A percentile compares a stretch with the other conserved stretches of the same genome.
Conservation (phyloP, 2,888 invertebrate genomes). For the Stegophylla sp. region DNA sequence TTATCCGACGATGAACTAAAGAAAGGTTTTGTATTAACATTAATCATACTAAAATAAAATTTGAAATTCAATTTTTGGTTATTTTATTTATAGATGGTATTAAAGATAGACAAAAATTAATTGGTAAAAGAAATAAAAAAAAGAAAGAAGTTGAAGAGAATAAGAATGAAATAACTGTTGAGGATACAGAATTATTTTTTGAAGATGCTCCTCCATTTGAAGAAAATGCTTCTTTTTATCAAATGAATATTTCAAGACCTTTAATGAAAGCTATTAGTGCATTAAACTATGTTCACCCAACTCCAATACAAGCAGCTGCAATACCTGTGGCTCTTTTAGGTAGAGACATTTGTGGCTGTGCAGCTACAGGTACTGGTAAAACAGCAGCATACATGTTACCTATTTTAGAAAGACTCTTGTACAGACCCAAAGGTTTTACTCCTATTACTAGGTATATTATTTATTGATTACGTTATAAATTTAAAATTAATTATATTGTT, state of each 20-base stretch:
- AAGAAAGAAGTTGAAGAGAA: conserved; percentile 67
- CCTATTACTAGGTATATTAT: conserved; percentile 64
- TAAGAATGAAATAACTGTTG: conserved; percentile 66
- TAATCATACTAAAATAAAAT: not conserved
- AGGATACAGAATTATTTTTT: conserved; percentile 66
- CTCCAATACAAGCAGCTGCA: conserved; percentile 94
- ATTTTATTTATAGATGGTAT: conserved; percentile 69
- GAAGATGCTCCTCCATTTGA: conserved; percentile 74
- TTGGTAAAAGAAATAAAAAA: conserved; percentile 66
- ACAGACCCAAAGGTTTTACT: conserved; percentile 75
- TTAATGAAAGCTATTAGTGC: conserved; percentile 87
- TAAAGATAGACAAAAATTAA: conserved; percentile 73
- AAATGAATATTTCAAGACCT: conserved; percentile 96
- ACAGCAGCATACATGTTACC: conserved; percentile 99
- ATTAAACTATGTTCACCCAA: conserved; percentile 90
- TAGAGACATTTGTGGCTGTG: conserved; percentile 96
- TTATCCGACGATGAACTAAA: conserved; percentile 82
- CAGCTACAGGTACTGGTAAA: conserved; percentile 97
- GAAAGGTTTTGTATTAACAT: conserved; percentile 65
- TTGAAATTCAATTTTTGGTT: not conserved
- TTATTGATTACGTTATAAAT: not conserved
- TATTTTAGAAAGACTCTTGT: conserved; percentile 89
- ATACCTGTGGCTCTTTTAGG: conserved; percentile 93
- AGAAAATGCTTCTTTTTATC: conserved; percentile 78
- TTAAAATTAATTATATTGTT: conserved; percentile 9